Conservation (phyloP, 2,113 vertebrate genomes). For the Apus apus region DNA sequence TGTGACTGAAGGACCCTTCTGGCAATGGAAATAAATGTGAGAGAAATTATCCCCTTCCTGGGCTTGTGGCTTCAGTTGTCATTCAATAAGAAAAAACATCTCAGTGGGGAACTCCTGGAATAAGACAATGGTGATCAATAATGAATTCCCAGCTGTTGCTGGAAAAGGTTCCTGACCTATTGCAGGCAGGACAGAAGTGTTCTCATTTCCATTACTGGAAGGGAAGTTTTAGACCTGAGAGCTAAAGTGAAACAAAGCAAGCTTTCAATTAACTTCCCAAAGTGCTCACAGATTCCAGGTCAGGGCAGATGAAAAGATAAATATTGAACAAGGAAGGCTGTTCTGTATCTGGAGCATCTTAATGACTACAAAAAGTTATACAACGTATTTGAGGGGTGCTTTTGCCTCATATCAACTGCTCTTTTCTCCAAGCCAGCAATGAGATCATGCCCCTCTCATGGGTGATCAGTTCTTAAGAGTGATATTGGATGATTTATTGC, state of each 20-base stretch:
- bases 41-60: background rate
- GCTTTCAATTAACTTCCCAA: constrained; percentile 58
- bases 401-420: background rate
- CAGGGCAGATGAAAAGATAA: constrained; percentile 61
- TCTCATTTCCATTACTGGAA: constrained; percentile 2
- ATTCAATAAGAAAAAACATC: background rate
- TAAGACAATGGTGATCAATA: constrained; percentile 29
- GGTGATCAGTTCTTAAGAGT: background rate
- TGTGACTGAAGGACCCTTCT: background rate
- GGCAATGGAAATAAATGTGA: background rate
- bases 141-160: background rate
- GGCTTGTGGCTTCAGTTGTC: background rate
- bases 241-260: constrained; percentile 48
- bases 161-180: constrained; percentile 15
- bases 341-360: constrained; percentile 48
- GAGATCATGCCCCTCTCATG: background rate
- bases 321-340: constrained; percentile 40
- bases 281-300: constrained; percentile 41
- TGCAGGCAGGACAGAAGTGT: constrained; percentile 20
- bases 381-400: background rate
- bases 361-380: constrained; percentile 42
- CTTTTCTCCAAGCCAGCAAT: background rate
- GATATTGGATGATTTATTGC: background rate
- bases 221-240: background rate
- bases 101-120: constrained; percentile 34